phyloP scores from a whole-genome alignment of 1,140 invertebrate genomes.

The Panagrolaimus sp. region DNA sequence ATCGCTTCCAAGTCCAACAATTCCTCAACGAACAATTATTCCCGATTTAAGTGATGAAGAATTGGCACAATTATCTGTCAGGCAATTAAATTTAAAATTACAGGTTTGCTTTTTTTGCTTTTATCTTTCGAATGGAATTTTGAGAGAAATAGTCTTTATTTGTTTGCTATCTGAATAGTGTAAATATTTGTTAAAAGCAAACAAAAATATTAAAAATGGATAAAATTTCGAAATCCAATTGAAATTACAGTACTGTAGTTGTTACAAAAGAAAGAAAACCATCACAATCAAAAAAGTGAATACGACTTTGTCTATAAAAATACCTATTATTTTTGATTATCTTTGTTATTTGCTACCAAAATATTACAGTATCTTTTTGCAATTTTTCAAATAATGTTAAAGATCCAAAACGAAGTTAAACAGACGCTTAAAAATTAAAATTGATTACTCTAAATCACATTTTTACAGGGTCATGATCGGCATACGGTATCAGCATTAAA shows the following conservation, averaged over 20 bases:
- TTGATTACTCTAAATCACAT: neutral
- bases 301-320: too few species aligned
- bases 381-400: neutral
- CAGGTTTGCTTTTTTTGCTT: conserved; percentile 65
- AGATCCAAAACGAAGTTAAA: neutral
- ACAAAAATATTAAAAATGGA: conserved; percentile 13
- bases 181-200: too few species aligned
- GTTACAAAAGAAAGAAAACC: too few species aligned
- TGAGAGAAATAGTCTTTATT: neutral
- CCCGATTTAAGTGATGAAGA: conserved; percentile 70
- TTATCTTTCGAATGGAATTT: neutral
- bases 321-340: too few species aligned
- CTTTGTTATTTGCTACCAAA: too few species aligned
- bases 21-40: neutral
- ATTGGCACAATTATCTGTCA: conserved; percentile 79
- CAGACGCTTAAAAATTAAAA: neutral
- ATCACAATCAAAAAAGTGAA: too few species aligned
- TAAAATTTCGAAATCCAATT: too few species aligned
- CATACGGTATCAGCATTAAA: conserved; percentile 74
- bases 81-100: conserved; percentile 87
- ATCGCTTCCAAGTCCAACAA: conserved; percentile 16
- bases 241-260: too few species aligned
- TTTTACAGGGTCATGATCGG: conserved; percentile 53
- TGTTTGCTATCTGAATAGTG: too few species aligned
- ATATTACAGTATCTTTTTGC: neutral